Conservation (phyloP, 92 coral and sea anemone genomes). For the Umimayanthus chanpuru region DNA sequence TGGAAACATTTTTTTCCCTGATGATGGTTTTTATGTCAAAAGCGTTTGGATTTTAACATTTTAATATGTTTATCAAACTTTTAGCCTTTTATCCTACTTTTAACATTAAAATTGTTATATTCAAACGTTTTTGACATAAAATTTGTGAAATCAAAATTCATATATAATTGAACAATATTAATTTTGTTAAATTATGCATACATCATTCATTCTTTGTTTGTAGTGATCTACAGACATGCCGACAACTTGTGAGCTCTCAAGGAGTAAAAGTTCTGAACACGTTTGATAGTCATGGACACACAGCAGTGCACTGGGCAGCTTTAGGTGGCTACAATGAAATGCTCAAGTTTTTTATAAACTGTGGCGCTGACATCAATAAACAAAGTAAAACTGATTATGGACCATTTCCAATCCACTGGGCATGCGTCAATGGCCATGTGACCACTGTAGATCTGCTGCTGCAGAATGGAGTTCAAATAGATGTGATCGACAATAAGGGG, state of each 20-base stretch:
- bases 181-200: background rate
- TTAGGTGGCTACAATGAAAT: conserved; percentile 88
- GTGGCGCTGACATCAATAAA: conserved; percentile 83
- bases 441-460: conserved; percentile 88
- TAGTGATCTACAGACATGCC: conserved; percentile 81
- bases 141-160: too few species aligned
- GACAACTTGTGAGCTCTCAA: conserved; percentile 73
- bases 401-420: conserved; percentile 97
- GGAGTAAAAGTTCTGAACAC: conserved; percentile 82
- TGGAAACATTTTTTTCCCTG: too few species aligned
- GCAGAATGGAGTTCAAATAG: conserved; percentile 90
- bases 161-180: background rate
- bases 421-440: conserved; percentile 94
- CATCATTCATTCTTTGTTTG: background rate
- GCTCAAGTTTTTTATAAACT: conserved; percentile 81
- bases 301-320: conserved; percentile 93
- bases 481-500: conserved; percentile 86
- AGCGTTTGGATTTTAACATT: too few species aligned
- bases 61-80: too few species aligned
- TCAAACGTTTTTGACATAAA: too few species aligned
- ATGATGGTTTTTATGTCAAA: too few species aligned
- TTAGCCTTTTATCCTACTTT: too few species aligned
- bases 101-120: too few species aligned
- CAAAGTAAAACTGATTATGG: conserved; percentile 94
- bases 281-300: conserved; percentile 89